phyloP scores from a whole-genome alignment of 2,113 vertebrate genomes.

The Cynopterus brachyotis region DNA sequence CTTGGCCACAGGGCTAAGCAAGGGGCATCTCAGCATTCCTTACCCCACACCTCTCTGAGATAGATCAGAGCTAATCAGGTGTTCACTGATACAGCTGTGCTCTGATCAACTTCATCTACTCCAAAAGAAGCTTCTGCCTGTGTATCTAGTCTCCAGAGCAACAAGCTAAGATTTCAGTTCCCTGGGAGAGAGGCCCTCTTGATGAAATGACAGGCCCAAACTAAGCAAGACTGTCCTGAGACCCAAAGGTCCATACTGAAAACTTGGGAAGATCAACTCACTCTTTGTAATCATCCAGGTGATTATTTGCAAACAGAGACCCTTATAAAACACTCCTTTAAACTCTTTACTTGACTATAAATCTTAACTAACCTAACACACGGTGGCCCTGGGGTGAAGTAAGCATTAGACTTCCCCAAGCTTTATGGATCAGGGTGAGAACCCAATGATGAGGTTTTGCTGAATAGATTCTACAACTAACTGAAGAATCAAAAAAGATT shows the following conservation, averaged over 20 bases:
- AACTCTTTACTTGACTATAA: background rate
- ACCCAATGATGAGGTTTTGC: background rate
- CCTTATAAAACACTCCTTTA: background rate
- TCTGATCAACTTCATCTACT: conserved; percentile 85
- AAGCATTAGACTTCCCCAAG: background rate
- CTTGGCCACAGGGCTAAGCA: conserved; percentile 38
- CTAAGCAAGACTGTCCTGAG: conserved; percentile 86
- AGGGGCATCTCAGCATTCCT: conserved; percentile 67
- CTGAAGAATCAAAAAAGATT: background rate
- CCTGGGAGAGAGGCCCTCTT: conserved; percentile 72
- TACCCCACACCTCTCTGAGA: conserved; percentile 50
- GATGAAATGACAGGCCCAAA: conserved; percentile 88
- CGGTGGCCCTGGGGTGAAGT: background rate
- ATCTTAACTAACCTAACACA: background rate
- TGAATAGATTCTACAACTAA: background rate
- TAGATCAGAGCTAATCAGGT: conserved; percentile 74
- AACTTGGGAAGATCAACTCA: conserved; percentile 86
- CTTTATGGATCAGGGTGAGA: background rate
- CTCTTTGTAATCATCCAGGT: conserved; percentile 77
- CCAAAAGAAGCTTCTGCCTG: conserved; percentile 85
- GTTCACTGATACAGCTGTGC: conserved; percentile 82
- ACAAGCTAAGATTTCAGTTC: conserved; percentile 81
- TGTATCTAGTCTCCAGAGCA: conserved; percentile 82
- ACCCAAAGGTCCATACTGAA: conserved; percentile 87
- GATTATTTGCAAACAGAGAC: conserved; percentile 64